Percentiles rank a stretch among this genome's conserved stretches.
phyloP scores from a whole-genome alignment of 2,888 invertebrate genomes.

The Rotaria macrura region DNA sequence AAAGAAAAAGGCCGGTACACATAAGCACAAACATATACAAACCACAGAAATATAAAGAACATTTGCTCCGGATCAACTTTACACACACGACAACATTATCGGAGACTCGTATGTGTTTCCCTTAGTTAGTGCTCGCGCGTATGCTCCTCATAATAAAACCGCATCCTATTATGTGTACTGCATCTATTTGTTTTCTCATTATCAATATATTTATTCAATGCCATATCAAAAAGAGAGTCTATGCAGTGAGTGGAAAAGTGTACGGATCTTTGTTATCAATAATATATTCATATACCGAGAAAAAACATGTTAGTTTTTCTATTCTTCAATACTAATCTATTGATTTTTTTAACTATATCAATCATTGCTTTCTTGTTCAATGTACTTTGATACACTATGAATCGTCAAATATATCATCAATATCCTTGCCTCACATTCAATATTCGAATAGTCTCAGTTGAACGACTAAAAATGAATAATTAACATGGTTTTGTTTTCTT shows the following conservation, averaged over 20 bases:
- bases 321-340: not conserved
- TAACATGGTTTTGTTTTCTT: not conserved
- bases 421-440: no score
- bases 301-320: not conserved
- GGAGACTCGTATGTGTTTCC: not conserved
- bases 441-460: not conserved
- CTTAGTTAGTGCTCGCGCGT: not conserved
- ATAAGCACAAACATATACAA: not conserved
- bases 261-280: not conserved
- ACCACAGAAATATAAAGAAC: not conserved
- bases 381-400: not conserved
- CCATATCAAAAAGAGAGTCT: not conserved
- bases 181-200: not conserved
- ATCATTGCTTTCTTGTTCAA: not conserved
- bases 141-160: not conserved
- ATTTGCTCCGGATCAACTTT: not conserved
- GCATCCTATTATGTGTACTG: not conserved
- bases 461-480: not conserved
- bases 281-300: not conserved
- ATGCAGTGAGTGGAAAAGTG: not conserved
- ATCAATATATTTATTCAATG: not conserved
- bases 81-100: conserved; percentile 3
- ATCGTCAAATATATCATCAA: no score
- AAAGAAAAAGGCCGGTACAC: not conserved
- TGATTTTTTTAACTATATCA: not conserved